Percentiles rank a stretch among this genome's conserved stretches.
phyloP scores from a whole-genome alignment of 2,113 vertebrate species.

The Grus americana region DNA sequence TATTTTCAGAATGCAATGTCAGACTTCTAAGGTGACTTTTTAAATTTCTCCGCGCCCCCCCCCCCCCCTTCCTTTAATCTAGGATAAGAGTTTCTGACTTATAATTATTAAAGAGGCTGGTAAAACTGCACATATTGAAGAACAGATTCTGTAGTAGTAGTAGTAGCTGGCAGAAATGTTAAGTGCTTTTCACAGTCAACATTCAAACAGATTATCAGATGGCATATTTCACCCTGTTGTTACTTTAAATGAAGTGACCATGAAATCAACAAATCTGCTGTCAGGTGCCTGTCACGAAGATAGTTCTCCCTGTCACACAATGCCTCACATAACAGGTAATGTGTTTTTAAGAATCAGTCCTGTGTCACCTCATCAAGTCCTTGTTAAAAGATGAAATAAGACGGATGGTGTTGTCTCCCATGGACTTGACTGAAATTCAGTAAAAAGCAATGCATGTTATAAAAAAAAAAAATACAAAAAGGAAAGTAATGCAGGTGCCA shows the following conservation, averaged over 20 bases:
- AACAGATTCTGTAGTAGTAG: constrained; percentile 81
- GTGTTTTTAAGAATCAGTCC: constrained; percentile 85
- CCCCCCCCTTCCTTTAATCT: background rate
- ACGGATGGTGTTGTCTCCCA: constrained; percentile 77
- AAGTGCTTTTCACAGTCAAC: constrained; percentile 85
- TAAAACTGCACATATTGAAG: constrained; percentile 81
- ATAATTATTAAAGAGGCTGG: constrained; percentile 67
- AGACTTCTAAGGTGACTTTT: constrained; percentile 10
- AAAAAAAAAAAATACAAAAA: background rate
- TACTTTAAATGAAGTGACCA: constrained; percentile 87
- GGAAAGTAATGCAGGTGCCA: background rate
- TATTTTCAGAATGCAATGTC: background rate
- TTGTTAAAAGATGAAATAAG: constrained; percentile 85
- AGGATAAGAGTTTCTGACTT: constrained; percentile 22
- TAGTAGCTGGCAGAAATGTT: constrained; percentile 82
- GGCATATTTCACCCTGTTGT: constrained; percentile 86
- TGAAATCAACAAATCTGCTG: constrained; percentile 88
- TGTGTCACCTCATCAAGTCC: constrained; percentile 84
- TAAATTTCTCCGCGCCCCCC: background rate
- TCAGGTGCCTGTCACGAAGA: constrained; percentile 84
- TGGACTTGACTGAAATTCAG: constrained; percentile 71
- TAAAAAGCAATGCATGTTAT: constrained; percentile 48
- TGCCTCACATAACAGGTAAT: constrained; percentile 84
- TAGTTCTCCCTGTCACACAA: constrained; percentile 83
- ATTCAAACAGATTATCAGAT: constrained; percentile 87